Conservation (phyloP, 2,888 invertebrate genomes). For the Geotrupes spiniger region DNA sequence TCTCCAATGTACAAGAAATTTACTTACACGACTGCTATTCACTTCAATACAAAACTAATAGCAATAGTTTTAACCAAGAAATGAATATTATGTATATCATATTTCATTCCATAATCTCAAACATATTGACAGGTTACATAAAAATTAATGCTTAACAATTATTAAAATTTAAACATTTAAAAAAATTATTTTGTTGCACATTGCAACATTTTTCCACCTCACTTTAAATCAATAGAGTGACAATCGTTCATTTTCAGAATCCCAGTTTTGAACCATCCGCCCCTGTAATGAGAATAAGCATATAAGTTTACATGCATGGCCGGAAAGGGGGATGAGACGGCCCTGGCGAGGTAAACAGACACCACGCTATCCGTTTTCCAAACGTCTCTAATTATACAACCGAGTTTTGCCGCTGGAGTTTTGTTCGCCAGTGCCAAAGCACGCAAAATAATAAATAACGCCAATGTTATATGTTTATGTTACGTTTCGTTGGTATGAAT, state of each 20-base stretch:
- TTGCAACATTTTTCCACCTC: slow-evolving; percentile 6
- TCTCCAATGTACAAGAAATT: too few relatives aligned
- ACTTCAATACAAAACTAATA: too few relatives aligned
- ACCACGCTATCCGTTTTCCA: slow-evolving; percentile 40
- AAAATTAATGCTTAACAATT: too few relatives aligned
- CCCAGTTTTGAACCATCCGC: slow-evolving; percentile 7
- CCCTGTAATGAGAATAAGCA: slow-evolving; percentile 9
- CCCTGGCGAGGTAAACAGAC: slow-evolving; percentile 35
- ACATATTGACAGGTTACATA: too few relatives aligned
- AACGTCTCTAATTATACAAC: slow-evolving; percentile 34
- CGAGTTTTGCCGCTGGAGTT: slow-evolving; percentile 22
- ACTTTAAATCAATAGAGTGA: not conserved
- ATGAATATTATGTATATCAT: too few relatives aligned
- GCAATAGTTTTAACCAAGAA: too few relatives aligned
- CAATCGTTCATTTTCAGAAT: slow-evolving; percentile 4
- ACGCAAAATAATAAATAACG: not conserved
- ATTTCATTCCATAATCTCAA: too few relatives aligned
- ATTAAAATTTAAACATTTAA: too few relatives aligned
- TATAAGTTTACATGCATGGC: slow-evolving; percentile 13
- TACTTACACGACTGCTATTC: too few relatives aligned
- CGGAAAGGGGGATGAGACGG: slow-evolving; percentile 12
- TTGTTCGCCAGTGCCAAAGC: slow-evolving; percentile 4
- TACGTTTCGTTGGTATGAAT: too few relatives aligned
- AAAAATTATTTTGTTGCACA: too few relatives aligned
- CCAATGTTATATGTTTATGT: too few relatives aligned